Evolutionary conservation across 2,113 vertebrate species (phyloP), one percentile per base, ranked within the genome.

Genomic region (Mandrillus leucophaeus): DNA sequence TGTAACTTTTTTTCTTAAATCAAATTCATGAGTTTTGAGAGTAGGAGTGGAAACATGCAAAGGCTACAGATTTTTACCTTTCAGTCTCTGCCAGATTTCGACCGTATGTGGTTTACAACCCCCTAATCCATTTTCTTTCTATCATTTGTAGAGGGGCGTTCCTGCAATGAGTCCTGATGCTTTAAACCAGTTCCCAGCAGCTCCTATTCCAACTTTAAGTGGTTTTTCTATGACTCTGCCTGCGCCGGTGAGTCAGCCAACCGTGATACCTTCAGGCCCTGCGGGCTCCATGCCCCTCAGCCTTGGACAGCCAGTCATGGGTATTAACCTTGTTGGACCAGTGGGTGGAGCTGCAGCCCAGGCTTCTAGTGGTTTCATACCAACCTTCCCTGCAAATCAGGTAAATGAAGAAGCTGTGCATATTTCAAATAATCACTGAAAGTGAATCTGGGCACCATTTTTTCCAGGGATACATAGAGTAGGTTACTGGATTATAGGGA

Each of bases 201-300:
- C 99, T n/a, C 99, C 99, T 0, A 97, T 99, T 64, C 99, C 99
- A 97, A 99, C 99, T 55, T 97, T 99, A 95, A 99, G 99, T 3
- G 99, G 99, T 8, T 98, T 99, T 97, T 98, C 99, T 2, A 98
- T 99, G 98, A 98, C 99, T 8, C 98, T 99, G 98, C 98, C 99
- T 1, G 68, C 98, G 0, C 90, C 99, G 4, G 98, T 99, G 98
- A 99, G 99, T 97, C 99, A 99, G 91, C 98, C 98, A 9, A 88
- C 99, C 0, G 98, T 98, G 96, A 92, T 99, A 97, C 93, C 99
- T 25, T 18, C 99, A 0, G 98, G 96, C 0, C 86, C 98, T 0
- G 88, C 98, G 0, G 98, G 91, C 90, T 98, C 99, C 48, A 32
- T 98, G 98, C 98, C 99, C 50, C 98, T 99, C 16, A 98, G 97